Base-by-base conservation (phyloP, 2,888 invertebrate species). In the Galerucella pusilla region DNA sequence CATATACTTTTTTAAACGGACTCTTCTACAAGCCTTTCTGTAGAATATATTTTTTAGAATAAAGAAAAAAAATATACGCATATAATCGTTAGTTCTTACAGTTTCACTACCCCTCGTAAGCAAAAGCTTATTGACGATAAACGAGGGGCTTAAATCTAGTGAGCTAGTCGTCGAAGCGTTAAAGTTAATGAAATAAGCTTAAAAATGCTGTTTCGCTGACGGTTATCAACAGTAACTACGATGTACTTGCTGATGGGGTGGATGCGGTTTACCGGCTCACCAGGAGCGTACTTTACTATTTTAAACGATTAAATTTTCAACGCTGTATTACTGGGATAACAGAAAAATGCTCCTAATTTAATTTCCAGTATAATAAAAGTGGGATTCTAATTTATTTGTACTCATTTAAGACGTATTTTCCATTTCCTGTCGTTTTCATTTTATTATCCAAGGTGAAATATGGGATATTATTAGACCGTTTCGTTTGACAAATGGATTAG, bases 161-260 rank as follows among this genome's bases (percentile, higher is more conserved):
- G 61, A 75, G 67, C 68, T 68, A 74, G 77, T 77, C 77, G 77
- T 79, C 79, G 78, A 79, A 80, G 80, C 77, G 76, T 78, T 79
- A 77, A 77, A 77, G 75, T 78, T 80, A 80, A 80, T 80, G 80
- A 80, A 80, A 80, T 80, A 78, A 77, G 77, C 78, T 80, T 71
- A 73, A 79, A 80, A 79, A 75, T 71, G 71, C 59, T 71, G 71
- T 71, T 65, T 63, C 64, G 71, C 72, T 73, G 77, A 77, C 74
- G 60, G 79, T 77, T 78, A 79, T 71, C 71, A 63, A 66, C 60
- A 67, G 68, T 71, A 75, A 75, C 71, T 75, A 67, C 71, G n/a
- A 59, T 75, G 61, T 67, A 67, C 66, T 70, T 68, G 73, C 45
- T 46, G 71, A 71, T 61, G 59, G 64, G 57, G 57, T 57, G 42